Conservation (phyloP, 2,113 vertebrate genomes). For the Potamarius usumacintae region DNA sequence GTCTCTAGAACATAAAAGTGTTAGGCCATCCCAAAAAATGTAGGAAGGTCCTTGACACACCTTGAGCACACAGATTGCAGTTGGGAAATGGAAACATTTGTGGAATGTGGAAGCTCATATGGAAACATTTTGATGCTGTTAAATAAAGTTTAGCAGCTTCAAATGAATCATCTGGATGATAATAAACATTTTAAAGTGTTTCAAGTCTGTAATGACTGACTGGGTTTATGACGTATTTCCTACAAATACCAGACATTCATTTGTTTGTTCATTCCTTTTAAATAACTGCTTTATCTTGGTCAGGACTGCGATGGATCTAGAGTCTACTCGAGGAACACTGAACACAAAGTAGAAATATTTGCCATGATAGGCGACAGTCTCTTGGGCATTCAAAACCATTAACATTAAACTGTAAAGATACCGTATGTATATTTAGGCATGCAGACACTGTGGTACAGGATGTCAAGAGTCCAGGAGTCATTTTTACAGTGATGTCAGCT, state of each 20-base stretch:
- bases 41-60: background rate
- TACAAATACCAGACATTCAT: background rate
- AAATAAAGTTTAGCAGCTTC: background rate
- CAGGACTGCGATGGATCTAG: background rate
- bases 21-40: background rate
- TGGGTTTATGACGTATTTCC: background rate
- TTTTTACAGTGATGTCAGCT: background rate
- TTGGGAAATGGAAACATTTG: background rate
- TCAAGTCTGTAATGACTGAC: background rate
- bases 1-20: background rate
- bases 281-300: background rate
- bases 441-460: background rate
- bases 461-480: background rate
- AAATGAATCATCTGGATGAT: background rate
- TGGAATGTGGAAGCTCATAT: background rate
- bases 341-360: background rate
- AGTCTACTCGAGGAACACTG: background rate
- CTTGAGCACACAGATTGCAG: background rate
- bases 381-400: background rate
- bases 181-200: background rate
- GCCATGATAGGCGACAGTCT: background rate
- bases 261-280: background rate
- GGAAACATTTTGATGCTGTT: background rate
- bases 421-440: background rate
- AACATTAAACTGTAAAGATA: background rate